Base-by-base conservation (phyloP, 2,113 vertebrate species). In the Laterallus jamaicensis region DNA sequence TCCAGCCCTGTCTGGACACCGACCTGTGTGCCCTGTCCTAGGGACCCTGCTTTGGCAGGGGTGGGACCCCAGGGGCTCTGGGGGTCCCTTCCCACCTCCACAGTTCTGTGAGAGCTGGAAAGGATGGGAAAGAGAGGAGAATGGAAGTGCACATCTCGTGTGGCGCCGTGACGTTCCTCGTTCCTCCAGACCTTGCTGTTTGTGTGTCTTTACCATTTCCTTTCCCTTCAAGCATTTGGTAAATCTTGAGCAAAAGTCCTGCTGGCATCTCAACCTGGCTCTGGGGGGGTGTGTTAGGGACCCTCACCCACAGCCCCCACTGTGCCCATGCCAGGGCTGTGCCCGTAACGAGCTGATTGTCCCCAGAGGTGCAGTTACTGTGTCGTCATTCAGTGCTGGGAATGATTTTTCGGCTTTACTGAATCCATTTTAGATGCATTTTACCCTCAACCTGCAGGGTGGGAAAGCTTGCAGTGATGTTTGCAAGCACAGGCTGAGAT, bases 81-180 rank as follows among this genome's bases (percentile, higher is more conserved):
- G 42, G 17, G 42, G 42, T 15, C 42, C 42, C 42, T 44, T 44
- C 42, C 42, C 5, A 42, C 42, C 42, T 15, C 42, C 42, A 15
- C 42, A 42, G 42, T 42, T 42, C 42, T 15, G 42, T 42, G 42
- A 42, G 42, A 42, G 42, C 42, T 42, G 42, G 42, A 42, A 60
- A 54, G 25, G 37, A 20, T 4, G 58, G 73, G 11, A 19, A 55
- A 47, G 47, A 32, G 32, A 47, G 17, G 37, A 35, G 20, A 31
- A 15, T 0, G 3, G 32, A 67, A 60, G 18, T 3, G 6, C 28
- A 15, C 11, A 11, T 29, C 73, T 67, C 44, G 2, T 32, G 2
- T 32, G 47, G 52, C 37, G 44, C 47, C 22, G 1, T 2, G 14
- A 54, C 2, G 0, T n/a, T 39, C 39, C 52, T 5, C 4, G 13